Evolutionary conservation across 2,888 invertebrate species (phyloP).

Genomic region (Cataglyphis rosenhaueri): DNA sequence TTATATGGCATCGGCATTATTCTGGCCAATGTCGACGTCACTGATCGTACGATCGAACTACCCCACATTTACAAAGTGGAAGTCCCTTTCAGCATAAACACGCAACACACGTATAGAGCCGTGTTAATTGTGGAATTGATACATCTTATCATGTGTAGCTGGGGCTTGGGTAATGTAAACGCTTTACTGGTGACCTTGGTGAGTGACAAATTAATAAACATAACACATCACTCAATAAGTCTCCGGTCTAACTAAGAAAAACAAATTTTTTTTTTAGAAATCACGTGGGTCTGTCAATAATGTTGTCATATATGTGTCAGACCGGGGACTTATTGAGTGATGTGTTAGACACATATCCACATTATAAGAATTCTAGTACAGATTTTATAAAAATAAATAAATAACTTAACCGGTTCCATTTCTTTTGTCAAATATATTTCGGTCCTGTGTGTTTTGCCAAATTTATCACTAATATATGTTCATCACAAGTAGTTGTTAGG

Average conservation of each 20-base stretch:
- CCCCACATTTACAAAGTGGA: neutral
- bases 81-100: slow-evolving; percentile 17
- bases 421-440: neutral
- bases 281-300: no score
- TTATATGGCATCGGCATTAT: neutral
- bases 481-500: neutral
- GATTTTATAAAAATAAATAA: neutral
- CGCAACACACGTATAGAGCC: neutral
- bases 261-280: no score
- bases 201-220: neutral
- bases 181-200: neutral
- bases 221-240: no score
- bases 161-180: neutral
- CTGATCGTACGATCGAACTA: neutral
- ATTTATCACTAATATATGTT: no score
- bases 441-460: neutral
- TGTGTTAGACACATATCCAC: neutral
- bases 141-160: neutral
- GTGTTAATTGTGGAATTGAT: slow-evolving; percentile 7
- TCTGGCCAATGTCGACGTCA: neutral
- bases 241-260: no score
- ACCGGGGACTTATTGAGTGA: no score
- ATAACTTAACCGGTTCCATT: neutral
- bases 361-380: neutral
- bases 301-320: no score